Evolutionary conservation across 2,797 vertebrate genomes (phyloP).

Genomic region (Distichodus sexfasciatus): DNA sequence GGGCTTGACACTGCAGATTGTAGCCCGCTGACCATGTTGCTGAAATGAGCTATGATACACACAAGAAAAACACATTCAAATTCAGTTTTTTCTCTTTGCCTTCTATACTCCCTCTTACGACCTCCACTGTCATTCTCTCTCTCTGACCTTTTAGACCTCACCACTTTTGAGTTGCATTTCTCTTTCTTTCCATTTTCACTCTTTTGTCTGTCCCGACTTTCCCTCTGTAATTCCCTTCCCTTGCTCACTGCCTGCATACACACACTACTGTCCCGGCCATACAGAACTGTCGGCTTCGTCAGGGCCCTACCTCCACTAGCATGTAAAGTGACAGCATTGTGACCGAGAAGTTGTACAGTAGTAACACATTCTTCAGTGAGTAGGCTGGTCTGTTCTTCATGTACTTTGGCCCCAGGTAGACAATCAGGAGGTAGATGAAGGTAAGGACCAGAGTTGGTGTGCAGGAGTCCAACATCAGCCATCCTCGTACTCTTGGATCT

Average conservation of each 20-base stretch:
- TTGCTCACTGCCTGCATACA: not conserved
- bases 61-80: slow-evolving; percentile 28
- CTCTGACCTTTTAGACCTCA: not conserved
- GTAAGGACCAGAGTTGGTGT: slow-evolving; percentile 80
- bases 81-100: not conserved
- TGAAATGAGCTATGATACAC: slow-evolving; percentile 73
- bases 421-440: slow-evolving; percentile 73
- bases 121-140: not conserved
- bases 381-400: slow-evolving; percentile 81
- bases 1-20: slow-evolving; percentile 82
- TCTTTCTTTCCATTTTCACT: not conserved
- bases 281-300: not conserved
- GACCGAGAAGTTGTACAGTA: slow-evolving; percentile 80
- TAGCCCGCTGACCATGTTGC: slow-evolving; percentile 82
- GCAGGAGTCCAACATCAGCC: slow-evolving; percentile 85
- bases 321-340: slow-evolving; percentile 84
- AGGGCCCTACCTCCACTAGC: slow-evolving; percentile 78
- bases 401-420: slow-evolving; percentile 78
- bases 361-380: slow-evolving; percentile 76
- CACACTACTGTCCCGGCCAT: too few species aligned
- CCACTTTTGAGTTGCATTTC: not conserved
- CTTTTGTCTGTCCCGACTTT: not conserved
- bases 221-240: not conserved
- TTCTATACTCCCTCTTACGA: not conserved
- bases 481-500: slow-evolving; percentile 84